These are phyloP conservation scores for Agonopterix subpropinquella DNA, from an alignment of 2,888 invertebrate genomes.

Conservation along the genomic window DNA sequence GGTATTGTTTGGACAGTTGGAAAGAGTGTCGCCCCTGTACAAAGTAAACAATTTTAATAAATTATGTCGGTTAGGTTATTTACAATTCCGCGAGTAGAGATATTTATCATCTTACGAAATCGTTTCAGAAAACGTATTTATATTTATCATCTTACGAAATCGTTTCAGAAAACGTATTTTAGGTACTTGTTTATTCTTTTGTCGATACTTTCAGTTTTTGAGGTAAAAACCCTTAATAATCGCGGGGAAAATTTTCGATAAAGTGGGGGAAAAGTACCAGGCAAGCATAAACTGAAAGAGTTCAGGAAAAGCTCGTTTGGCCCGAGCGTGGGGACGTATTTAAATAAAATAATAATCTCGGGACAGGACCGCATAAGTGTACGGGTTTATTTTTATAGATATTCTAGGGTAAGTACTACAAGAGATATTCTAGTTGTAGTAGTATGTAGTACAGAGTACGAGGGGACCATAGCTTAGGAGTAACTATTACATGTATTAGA, in stretches of 20 bases:
- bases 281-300: conserved; percentile 26
- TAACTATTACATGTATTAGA: too few relatives aligned
- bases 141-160: too few relatives aligned
- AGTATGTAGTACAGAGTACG: conserved; percentile 14
- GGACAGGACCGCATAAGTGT: conserved; percentile 33
- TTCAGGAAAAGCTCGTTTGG: conserved; percentile 12
- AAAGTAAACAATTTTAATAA: too few relatives aligned
- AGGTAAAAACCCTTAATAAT: conserved; percentile 3
- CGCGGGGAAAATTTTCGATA: conserved; percentile 53
- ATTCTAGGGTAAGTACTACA: conserved; percentile 19
- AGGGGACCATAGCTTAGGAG: conserved; percentile 7
- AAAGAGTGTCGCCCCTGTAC: too few relatives aligned
- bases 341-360: conserved; percentile 60
- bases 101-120: too few relatives aligned
- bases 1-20: too few relatives aligned
- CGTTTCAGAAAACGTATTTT: too few relatives aligned
- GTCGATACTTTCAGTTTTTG: conserved; percentile 12
- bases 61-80: too few relatives aligned
- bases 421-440: conserved; percentile 11
- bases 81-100: too few relatives aligned
- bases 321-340: conserved; percentile 29
- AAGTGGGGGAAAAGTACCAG: conserved; percentile 61
- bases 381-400: conserved; percentile 19
- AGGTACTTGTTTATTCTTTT: background rate
- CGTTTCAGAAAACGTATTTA: too few relatives aligned